Evolutionary conservation across 2,797 vertebrate genomes (phyloP), one percentile per base, ranked within the genome.

Genomic region (Mareca strepera): DNA sequence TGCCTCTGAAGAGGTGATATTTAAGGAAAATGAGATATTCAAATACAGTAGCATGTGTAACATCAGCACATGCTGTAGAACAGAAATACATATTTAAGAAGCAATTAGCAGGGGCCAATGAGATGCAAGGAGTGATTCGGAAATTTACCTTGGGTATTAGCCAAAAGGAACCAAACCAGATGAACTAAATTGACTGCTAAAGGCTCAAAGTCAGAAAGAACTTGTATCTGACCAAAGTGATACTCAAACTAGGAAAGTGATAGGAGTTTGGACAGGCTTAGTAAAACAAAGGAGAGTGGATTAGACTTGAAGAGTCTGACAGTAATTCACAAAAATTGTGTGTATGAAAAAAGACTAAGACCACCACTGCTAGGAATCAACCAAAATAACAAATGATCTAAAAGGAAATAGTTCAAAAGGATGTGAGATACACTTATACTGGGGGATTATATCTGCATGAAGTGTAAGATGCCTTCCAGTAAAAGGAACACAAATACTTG

Each of bases 261-360:
- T 33, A 70, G 55, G 59, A 86, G 50, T 10, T 88, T 86, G 59
- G 11, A 20, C n/a, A 70, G 74, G 25, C 17, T 88, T 84, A 90
- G 28, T 48, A 43, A 67, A 39, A 86, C 43, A 95, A 86, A 66
- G 8, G 28, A 63, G 52, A 82, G n/a, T 29, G 35, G 74, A 70
- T 96, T 92, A 94, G 66, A 52, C 23, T 62, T 72, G 35, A 83
- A 87, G 37, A 60, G 28, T 37, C 76, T 88, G 73, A 85, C 43
- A 69, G 16, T 22, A 81, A 84, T n/a, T 56, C 74, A 90, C 55
- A 55, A 29, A 72, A 85, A 73, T 7, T 7, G 17, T 44, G 18
- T 29, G 41, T 50, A 52, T 90, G 59, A 28, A 76, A 83, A 88
- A 83, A 88, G 39, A 37, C 43, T 58, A 89, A 68, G 43, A 62